These are phyloP conservation scores for Recurvirostra avosetta DNA, from an alignment of 2,113 vertebrate genomes.

Conservation along the genomic window DNA sequence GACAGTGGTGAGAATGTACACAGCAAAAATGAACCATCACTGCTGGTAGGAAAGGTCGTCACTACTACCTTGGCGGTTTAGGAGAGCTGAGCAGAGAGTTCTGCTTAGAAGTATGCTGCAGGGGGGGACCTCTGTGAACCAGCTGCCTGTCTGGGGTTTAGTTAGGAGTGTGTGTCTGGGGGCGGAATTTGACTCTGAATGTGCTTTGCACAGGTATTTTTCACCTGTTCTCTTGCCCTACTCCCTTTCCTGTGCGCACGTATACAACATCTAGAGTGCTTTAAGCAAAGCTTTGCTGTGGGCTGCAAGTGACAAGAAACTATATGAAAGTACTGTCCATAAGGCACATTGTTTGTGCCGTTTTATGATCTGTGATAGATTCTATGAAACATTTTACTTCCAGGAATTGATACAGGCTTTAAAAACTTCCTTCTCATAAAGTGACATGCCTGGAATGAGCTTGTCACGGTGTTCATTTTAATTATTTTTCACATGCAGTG, in stretches of 20 bases:
- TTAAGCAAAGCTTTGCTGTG: background rate
- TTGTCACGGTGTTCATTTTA: background rate
- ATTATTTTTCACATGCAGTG: background rate
- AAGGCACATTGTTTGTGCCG: background rate
- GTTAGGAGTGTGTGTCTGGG: background rate
- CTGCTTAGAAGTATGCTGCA: background rate
- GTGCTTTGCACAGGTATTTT: background rate
- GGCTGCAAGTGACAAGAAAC: background rate
- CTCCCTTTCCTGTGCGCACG: fast-evolving
- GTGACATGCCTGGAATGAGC: background rate
- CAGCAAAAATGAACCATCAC: background rate
- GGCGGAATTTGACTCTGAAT: background rate
- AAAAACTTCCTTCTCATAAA: background rate
- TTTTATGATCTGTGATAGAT: background rate
- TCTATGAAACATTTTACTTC: background rate
- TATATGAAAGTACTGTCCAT: background rate
- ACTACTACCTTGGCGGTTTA: background rate
- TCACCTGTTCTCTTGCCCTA: background rate
- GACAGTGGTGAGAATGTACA: background rate
- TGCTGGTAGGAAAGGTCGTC: background rate
- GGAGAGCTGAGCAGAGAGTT: background rate
- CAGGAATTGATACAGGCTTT: background rate
- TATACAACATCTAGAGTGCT: background rate
- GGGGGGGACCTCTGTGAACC: background rate
- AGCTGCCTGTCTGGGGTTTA: background rate